Evolutionary conservation across 2,888 invertebrate species (phyloP).

Genomic region (Herminia tarsipennalis): DNA sequence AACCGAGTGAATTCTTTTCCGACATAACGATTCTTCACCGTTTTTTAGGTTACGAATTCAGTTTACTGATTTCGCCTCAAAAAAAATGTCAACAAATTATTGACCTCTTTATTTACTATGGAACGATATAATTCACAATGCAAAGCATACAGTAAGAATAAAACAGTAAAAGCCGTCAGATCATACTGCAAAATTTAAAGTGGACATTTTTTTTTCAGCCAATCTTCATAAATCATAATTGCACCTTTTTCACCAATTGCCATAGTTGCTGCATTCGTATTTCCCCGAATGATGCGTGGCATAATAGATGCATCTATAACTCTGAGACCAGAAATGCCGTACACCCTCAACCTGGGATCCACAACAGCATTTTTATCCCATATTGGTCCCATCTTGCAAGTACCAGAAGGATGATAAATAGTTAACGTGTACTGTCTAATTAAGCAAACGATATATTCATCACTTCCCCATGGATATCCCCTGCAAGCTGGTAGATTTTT

Average conservation of each 20-base stretch:
- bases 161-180: too few species aligned
- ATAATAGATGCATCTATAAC: constrained; percentile 93
- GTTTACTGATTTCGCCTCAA: too few species aligned
- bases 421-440: constrained; percentile 83
- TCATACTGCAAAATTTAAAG: neutral
- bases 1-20: too few species aligned
- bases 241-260: constrained; percentile 90
- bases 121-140: too few species aligned
- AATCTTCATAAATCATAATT: constrained; percentile 58
- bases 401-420: constrained; percentile 76
- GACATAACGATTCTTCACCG: too few species aligned
- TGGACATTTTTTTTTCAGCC: constrained; percentile 30
- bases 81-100: too few species aligned
- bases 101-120: too few species aligned
- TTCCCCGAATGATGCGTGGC: constrained; percentile 91
- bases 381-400: constrained; percentile 83
- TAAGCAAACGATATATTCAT: constrained; percentile 88
- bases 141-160: too few species aligned
- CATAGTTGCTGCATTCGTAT: constrained; percentile 92
- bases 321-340: constrained; percentile 85
- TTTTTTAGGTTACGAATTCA: too few species aligned
- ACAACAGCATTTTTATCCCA: constrained; percentile 87
- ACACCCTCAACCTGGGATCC: constrained; percentile 87
- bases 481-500: constrained; percentile 85
- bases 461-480: constrained; percentile 84